A percentile compares a stretch with the other conserved stretches of the same genome.
Conservation (phyloP, 2,113 vertebrate genomes). For the Nanorana parkeri region DNA sequence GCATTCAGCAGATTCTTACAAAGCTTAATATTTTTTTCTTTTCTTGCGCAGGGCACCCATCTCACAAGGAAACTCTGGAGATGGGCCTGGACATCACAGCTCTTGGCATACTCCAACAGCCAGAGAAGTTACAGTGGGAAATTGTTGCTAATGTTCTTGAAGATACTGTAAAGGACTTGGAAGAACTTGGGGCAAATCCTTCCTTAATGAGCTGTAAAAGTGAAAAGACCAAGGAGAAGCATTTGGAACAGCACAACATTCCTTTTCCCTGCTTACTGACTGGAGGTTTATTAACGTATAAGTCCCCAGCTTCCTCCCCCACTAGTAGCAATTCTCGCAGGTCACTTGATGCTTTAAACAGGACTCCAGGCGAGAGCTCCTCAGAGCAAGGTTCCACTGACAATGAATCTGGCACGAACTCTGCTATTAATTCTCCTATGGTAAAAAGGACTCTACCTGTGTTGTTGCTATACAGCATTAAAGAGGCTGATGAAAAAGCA, state of each 20-base stretch:
- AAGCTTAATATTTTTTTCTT: neutral
- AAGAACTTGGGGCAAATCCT: conserved; percentile 95
- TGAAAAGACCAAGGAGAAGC: conserved; percentile 93
- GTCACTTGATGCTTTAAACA: conserved; percentile 86
- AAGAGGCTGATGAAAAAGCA: conserved; percentile 96
- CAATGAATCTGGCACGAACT: conserved; percentile 89
- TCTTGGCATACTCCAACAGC: conserved; percentile 95
- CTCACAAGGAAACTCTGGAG: conserved; percentile 95
- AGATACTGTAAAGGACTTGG: conserved; percentile 97
- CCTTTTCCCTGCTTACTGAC: conserved; percentile 96
- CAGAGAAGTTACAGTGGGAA: conserved; percentile 98
- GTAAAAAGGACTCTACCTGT: conserved; percentile 93
- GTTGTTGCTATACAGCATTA: conserved; percentile 95
- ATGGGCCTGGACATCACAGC: conserved; percentile 93
- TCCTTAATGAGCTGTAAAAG: conserved; percentile 86
- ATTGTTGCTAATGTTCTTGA: conserved; percentile 97
- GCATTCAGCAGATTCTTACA: neutral
- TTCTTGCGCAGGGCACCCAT: conserved; percentile 82
- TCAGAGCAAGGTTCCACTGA: conserved; percentile 93
- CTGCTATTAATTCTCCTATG: conserved; percentile 87
- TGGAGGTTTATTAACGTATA: conserved; percentile 93
- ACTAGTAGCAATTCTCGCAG: conserved; percentile 82
- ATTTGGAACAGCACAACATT: conserved; percentile 95
- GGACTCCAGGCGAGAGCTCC: conserved; percentile 90
- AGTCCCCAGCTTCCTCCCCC: conserved; percentile 86